A percentile compares a stretch with the other conserved stretches of the same genome.
phyloP scores from a whole-genome alignment of 2,888 invertebrate species.

The Osedax frankpressi region DNA sequence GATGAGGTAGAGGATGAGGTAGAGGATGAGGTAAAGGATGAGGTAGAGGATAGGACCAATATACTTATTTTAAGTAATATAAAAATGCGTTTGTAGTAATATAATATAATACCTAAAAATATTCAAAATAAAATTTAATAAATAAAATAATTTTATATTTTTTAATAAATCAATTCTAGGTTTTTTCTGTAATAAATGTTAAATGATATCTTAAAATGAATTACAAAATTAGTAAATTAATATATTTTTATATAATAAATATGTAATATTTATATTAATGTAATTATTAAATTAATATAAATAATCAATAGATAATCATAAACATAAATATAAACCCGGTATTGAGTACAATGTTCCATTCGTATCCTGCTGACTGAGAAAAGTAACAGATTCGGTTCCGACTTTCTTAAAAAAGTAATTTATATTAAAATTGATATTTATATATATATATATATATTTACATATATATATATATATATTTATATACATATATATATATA shows the following conservation, averaged over 20 bases:
- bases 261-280: too few relatives aligned
- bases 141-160: too few relatives aligned
- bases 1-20: not conserved
- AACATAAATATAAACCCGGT: constrained; percentile 50
- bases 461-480: not conserved
- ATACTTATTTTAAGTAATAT: too few relatives aligned
- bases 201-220: too few relatives aligned
- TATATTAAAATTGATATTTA: not conserved
- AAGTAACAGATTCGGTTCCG: constrained; percentile 94
- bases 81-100: too few relatives aligned
- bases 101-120: too few relatives aligned
- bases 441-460: not conserved
- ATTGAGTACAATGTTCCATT: constrained; percentile 87
- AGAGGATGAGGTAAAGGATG: not conserved
- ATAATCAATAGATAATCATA: not conserved
- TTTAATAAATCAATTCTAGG: too few relatives aligned
- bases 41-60: too few relatives aligned
- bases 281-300: too few relatives aligned
- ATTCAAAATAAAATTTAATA: too few relatives aligned
- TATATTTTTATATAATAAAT: not conserved
- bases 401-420: constrained; percentile 58
- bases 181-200: too few relatives aligned
- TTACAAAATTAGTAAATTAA: too few relatives aligned
- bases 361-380: constrained; percentile 87
- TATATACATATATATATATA: not conserved